Percentiles rank a stretch among this genome's conserved stretches.
phyloP scores from a whole-genome alignment of 2,888 invertebrate species.

The Bembecia ichneumoniformis region DNA sequence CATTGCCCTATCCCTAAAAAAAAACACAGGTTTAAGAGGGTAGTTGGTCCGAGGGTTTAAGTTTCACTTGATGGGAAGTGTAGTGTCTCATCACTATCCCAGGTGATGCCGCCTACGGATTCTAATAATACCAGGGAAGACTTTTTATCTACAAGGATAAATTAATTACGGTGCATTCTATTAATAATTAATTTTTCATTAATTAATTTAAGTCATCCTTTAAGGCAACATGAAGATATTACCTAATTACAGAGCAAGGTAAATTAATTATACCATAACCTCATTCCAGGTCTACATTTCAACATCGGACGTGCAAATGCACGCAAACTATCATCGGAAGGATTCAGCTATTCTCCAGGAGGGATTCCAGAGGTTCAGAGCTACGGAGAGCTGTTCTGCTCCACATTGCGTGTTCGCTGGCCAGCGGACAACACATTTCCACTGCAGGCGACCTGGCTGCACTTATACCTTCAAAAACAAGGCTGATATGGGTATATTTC shows the following conservation, averaged over 20 bases:
- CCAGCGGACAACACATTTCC: constrained; percentile 97
- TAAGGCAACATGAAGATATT: neutral
- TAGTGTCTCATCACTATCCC: too few relatives aligned
- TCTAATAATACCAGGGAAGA: too few relatives aligned
- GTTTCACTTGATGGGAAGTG: too few relatives aligned
- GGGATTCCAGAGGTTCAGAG: constrained; percentile 96
- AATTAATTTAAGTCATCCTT: neutral
- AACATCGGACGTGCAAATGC: constrained; percentile 99
- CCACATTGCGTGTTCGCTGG: constrained; percentile 93
- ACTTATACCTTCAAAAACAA: constrained; percentile 98
- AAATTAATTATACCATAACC: neutral
- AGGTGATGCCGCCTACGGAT: too few relatives aligned
- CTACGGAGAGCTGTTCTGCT: constrained; percentile 95
- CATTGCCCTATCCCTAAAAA: too few relatives aligned
- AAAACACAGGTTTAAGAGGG: too few relatives aligned
- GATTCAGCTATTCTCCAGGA: constrained; percentile 98
- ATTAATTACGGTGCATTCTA: too few relatives aligned
- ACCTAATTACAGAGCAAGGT: neutral
- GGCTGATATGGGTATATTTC: constrained; percentile 95
- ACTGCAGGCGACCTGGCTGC: constrained; percentile 92
- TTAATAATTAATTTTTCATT: neutral
- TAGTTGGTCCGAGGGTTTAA: too few relatives aligned
- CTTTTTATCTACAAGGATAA: too few relatives aligned
- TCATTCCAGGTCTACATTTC: constrained; percentile 89
- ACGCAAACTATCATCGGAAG: constrained; percentile 98